phyloP scores from a whole-genome alignment of 2,797 vertebrate species.

The Vultur gryphus region DNA sequence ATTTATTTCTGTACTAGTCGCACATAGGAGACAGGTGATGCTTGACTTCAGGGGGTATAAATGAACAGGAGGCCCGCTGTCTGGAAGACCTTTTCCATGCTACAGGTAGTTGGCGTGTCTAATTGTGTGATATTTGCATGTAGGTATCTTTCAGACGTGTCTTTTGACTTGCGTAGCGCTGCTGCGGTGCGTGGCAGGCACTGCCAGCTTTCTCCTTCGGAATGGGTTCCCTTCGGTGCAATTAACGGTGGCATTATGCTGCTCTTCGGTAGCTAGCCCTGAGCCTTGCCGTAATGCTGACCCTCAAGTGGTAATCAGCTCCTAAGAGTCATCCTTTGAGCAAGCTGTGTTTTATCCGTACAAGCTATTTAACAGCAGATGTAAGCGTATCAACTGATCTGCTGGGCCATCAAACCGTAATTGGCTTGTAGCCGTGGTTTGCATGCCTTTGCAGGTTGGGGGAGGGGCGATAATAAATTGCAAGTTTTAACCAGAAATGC shows the following conservation, averaged over 20 bases:
- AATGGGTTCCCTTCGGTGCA: not conserved
- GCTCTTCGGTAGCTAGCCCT: not conserved
- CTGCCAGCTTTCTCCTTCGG: fast-evolving
- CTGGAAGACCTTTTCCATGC: not conserved
- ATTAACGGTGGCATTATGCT: fast-evolving
- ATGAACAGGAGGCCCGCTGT: not conserved
- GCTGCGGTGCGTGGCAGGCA: fast-evolving
- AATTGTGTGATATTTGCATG: not conserved
- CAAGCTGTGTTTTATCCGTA: not conserved
- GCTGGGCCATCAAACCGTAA: fast-evolving
- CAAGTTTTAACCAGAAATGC: not conserved
- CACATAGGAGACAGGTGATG: not conserved
- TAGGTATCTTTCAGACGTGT: fast-evolving
- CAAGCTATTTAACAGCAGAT: not conserved
- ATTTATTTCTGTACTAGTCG: not conserved
- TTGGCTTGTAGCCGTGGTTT: not conserved
- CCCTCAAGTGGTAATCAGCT: not conserved
- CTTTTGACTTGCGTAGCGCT: not conserved
- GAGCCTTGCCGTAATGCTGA: not conserved
- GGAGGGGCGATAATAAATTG: not conserved
- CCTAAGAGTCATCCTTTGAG: not conserved
- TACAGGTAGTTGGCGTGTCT: not conserved
- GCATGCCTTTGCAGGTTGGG: not conserved
- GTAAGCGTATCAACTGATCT: not conserved
- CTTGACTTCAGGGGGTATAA: fast-evolving